Evolutionary conservation across 2,113 vertebrate species (phyloP).

Genomic region (Oceanites oceanicus): DNA sequence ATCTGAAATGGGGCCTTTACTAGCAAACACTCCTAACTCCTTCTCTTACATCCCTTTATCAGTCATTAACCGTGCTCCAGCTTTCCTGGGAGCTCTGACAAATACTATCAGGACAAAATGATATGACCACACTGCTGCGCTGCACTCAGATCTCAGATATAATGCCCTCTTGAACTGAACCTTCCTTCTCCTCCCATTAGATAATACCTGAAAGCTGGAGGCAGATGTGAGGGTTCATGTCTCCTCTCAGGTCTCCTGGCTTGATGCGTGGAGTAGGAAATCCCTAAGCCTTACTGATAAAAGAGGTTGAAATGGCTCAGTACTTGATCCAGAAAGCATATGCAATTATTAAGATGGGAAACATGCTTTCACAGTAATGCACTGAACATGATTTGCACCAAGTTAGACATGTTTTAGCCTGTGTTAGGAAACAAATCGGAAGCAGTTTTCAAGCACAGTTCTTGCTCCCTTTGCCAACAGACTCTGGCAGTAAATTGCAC

Average conservation of each 20-base stretch:
- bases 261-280: background rate
- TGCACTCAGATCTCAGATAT: background rate
- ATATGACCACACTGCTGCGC: accelerated
- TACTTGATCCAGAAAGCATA: background rate
- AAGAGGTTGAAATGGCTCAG: background rate
- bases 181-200: background rate
- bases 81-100: background rate
- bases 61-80: background rate
- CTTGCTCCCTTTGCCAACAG: background rate
- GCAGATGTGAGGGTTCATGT: background rate
- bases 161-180: background rate
- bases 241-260: background rate
- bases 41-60: background rate
- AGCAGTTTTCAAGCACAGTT: background rate
- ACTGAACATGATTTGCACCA: background rate
- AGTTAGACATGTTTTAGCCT: background rate
- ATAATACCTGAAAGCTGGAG: background rate
- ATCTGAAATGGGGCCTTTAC: background rate
- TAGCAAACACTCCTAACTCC: background rate
- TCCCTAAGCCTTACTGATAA: background rate
- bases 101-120: background rate
- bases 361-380: background rate
- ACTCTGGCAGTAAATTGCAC: background rate
- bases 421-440: background rate
- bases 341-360: background rate